Base-by-base conservation (phyloP, 2,113 vertebrate species). In the Hystrix cristata region DNA sequence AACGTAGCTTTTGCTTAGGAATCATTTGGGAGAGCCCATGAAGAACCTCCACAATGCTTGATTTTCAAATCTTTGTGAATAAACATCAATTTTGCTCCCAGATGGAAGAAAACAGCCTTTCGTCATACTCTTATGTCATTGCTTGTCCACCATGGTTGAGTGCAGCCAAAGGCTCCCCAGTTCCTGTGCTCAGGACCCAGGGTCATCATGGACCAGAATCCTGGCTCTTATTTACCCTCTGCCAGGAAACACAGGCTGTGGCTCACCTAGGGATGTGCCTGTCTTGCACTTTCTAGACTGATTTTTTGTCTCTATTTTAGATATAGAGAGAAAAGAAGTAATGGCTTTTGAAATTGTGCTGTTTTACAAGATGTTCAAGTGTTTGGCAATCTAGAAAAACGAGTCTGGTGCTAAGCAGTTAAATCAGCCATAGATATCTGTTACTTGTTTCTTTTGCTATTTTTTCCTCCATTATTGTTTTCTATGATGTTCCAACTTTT, bases 221-320 rank as follows among this genome's bases (percentile, higher is more conserved):
- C 11, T 1, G 0, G 7, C 0, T 87, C 38, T 11, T 74, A 1
- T 51, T 60, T 18, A 38, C 21, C 6, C 6, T 67, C 3, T 0
- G 8, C 5, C 48, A 67, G 23, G n/a, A 62, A 19, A 23, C 5
- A 29, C 48, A 51, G 57, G 34, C 65, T 31, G 0, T 48, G 62
- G 29, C 5, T 78, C 51, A 1, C n/a, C 23, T 29, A 84, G 46
- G 21, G 19, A 8, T 1, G 0, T 31, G 34, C 23, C 46, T 72
- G 11, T 23, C 38, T 90, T 69, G 3, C 18, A 71, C 5, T 76
- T 14, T 48, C 25, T 29, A 48, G 72, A 62, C 19, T 43, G 65
- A 57, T 11, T 62, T 46, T n/a, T 87, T 5, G 4, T 72, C 81
- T 93, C 43, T 87, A 11, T 55, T 93, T 72, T 74, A 43, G 10